A percentile compares a stretch with the other conserved stretches of the same genome.
Conservation (phyloP, 2,113 vertebrate genomes). For the Camelus bactrianus region DNA sequence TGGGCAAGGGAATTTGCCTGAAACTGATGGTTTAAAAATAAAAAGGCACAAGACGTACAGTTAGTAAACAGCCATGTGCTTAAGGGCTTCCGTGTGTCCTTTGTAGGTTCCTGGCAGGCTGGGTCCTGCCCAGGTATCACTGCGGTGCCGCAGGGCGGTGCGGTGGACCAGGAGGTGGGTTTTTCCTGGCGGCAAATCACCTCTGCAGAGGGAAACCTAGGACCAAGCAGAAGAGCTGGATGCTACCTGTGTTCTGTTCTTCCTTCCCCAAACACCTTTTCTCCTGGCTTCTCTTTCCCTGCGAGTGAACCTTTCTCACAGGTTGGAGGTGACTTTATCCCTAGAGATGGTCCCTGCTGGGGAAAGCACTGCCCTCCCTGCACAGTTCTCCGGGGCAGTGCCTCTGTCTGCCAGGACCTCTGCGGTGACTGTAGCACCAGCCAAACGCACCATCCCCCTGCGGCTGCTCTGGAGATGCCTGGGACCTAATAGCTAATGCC, state of each 20-base stretch:
- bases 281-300: not conserved
- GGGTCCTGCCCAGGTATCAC: not conserved
- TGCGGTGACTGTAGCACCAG: not conserved
- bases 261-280: not conserved
- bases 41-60: not conserved
- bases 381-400: not conserved
- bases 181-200: too few relatives aligned
- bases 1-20: too few relatives aligned
- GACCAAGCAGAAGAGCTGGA: not conserved
- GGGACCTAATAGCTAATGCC: not conserved
- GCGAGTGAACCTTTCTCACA: not conserved
- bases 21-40: too few relatives aligned
- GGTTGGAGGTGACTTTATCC: not conserved
- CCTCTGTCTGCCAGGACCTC: not conserved
- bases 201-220: too few relatives aligned
- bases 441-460: not conserved
- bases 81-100: not conserved
- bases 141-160: not conserved
- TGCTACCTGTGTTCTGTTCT: not conserved
- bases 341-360: not conserved
- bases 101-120: not conserved
- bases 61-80: not conserved
- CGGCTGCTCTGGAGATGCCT: not conserved
- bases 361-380: not conserved
- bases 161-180: too few relatives aligned